A percentile compares a stretch with the other conserved stretches of the same genome.
phyloP scores from a whole-genome alignment of 1,140 invertebrate species.

The Pissodes strobi region DNA sequence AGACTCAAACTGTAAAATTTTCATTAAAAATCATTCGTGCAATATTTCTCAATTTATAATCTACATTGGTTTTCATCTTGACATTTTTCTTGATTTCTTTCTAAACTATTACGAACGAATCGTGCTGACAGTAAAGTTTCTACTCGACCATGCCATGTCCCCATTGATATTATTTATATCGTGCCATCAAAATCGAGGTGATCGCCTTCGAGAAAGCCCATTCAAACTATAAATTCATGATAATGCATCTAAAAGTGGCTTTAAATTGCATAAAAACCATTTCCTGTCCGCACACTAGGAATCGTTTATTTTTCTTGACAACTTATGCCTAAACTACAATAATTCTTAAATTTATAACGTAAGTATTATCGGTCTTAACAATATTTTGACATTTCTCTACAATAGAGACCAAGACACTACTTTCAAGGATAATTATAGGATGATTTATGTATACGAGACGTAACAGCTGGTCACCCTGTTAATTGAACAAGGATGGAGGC shows the following conservation, averaged over 20 bases:
- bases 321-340: constrained; percentile 4
- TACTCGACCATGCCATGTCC: too few species aligned
- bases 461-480: constrained; percentile 22
- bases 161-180: too few species aligned
- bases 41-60: too few species aligned
- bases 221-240: background rate
- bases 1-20: too few species aligned
- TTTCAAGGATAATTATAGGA: constrained; percentile 14
- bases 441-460: constrained; percentile 23
- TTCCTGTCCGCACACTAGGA: constrained; percentile 23
- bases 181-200: too few species aligned
- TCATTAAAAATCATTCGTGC: too few species aligned
- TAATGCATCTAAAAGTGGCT: background rate
- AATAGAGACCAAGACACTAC: constrained; percentile 13
- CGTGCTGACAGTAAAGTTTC: too few species aligned
- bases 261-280: constrained; percentile 14
- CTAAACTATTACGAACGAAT: too few species aligned
- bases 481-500: constrained; percentile 9
- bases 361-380: background rate
- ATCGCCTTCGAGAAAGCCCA: too few species aligned
- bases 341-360: constrained; percentile 21
- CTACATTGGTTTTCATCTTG: too few species aligned
- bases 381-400: constrained; percentile 21
- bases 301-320: constrained; percentile 8
- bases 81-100: too few species aligned